Conservation (phyloP, 2,113 vertebrate species). For the Lagopus muta region DNA sequence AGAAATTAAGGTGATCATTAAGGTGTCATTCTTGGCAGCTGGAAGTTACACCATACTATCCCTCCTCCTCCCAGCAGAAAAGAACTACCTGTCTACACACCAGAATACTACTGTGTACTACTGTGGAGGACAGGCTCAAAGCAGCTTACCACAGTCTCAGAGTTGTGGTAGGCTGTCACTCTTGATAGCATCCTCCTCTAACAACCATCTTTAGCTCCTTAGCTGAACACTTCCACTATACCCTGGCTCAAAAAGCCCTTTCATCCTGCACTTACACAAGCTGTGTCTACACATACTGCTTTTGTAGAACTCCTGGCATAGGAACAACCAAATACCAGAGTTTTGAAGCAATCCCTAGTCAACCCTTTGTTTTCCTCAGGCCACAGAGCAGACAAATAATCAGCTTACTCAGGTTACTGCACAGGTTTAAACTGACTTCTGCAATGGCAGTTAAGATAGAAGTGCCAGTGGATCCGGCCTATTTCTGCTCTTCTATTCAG, state of each 20-base stretch:
- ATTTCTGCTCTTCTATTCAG: background rate
- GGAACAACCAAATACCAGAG: background rate
- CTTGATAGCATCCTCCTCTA: background rate
- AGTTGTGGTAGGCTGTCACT: background rate
- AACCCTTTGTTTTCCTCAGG: background rate
- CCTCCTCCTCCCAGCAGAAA: background rate
- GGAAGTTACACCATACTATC: background rate
- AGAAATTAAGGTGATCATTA: background rate
- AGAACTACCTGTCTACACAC: background rate
- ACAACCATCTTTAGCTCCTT: background rate
- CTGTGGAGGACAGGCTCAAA: background rate
- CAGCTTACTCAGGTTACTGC: background rate
- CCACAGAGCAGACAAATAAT: background rate
- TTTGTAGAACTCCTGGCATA: background rate
- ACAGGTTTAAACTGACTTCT: background rate
- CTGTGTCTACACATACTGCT: background rate
- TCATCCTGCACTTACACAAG: background rate
- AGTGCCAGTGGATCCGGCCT: background rate
- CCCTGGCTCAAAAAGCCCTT: background rate
- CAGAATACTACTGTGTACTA: background rate
- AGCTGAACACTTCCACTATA: background rate
- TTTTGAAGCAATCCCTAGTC: background rate
- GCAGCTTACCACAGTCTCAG: background rate
- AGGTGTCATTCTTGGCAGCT: background rate
- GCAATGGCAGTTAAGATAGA: background rate